phyloP scores from a whole-genome alignment of 2,888 invertebrate species.

The Ypsolopha sequella region DNA sequence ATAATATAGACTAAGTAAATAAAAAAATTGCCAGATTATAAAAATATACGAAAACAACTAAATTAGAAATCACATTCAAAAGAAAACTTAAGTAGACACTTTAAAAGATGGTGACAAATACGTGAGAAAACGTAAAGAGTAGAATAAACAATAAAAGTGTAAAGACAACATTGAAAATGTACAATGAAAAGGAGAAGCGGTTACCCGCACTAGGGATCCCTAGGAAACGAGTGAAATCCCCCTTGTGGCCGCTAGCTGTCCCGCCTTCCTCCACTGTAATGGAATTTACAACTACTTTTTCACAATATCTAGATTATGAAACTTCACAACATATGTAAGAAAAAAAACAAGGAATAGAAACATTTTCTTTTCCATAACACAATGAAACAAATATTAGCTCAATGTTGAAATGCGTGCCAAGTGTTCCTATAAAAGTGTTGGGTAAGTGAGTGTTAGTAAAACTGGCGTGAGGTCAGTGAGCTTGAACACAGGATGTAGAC shows the following conservation, averaged over 20 bases:
- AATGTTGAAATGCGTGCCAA: conserved; percentile 27
- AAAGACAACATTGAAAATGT: neutral
- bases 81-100: conserved; percentile 12
- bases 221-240: conserved; percentile 76
- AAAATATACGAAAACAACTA: too few species aligned
- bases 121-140: too few species aligned
- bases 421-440: conserved; percentile 39
- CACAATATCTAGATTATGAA: neutral
- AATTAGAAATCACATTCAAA: too few species aligned
- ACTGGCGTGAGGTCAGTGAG: neutral
- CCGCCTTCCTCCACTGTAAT: conserved; percentile 69
- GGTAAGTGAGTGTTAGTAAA: conserved; percentile 22
- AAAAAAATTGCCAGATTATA: too few species aligned
- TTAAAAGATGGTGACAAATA: conserved; percentile 20
- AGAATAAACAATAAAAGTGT: neutral
- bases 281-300: conserved; percentile 7
- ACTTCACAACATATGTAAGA: neutral
- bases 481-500: conserved; percentile 30
- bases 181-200: conserved; percentile 41
- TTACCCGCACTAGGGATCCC: conserved; percentile 74
- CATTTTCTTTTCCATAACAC: neutral
- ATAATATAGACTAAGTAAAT: too few species aligned
- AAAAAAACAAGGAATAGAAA: conserved; percentile 20
- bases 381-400: neutral
- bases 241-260: conserved; percentile 55